phyloP scores from a whole-genome alignment of 1,140 invertebrate genomes.

The Bombus polaris region DNA sequence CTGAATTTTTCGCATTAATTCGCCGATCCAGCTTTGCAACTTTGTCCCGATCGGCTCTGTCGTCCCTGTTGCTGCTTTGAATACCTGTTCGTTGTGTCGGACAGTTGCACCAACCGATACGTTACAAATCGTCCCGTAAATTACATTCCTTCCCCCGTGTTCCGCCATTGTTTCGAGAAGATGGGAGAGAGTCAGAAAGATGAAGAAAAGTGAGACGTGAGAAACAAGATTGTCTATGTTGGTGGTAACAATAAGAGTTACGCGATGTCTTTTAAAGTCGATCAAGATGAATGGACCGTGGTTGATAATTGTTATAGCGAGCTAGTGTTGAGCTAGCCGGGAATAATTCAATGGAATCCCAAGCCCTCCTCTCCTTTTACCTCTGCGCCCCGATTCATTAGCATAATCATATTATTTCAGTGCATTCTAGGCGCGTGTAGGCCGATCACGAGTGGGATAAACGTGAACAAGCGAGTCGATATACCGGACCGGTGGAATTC shows the following conservation, averaged over 20 bases:
- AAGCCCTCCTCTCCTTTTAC: constrained; percentile 5
- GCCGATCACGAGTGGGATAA: constrained; percentile 66
- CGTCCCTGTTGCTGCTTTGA: background rate
- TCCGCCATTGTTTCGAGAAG: background rate
- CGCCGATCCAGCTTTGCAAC: constrained; percentile 41
- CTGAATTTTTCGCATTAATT: constrained; percentile 52
- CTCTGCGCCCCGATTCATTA: constrained; percentile 43
- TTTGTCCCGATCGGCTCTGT: constrained; percentile 2
- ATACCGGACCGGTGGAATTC: constrained; percentile 42
- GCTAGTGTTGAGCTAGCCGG: constrained; percentile 49
- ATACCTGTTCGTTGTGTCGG: background rate
- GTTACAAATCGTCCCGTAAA: constrained; percentile 50
- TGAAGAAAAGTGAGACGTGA: background rate
- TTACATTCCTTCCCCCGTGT: constrained; percentile 19
- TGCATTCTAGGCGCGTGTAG: constrained; percentile 65
- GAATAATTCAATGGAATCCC: constrained; percentile 61
- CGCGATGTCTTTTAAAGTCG: constrained; percentile 57
- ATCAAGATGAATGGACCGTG: constrained; percentile 71
- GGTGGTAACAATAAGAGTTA: constrained; percentile 53
- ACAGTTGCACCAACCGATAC: constrained; percentile 19
- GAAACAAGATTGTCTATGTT: constrained; percentile 17
- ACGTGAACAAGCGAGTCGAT: constrained; percentile 34
- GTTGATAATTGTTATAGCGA: constrained; percentile 66
- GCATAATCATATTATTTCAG: constrained; percentile 69
- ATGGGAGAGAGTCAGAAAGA: background rate